Percentiles rank a stretch among this genome's conserved stretches.
Conservation (phyloP, 2,888 invertebrate species). For the Dexiosoma caninum region DNA sequence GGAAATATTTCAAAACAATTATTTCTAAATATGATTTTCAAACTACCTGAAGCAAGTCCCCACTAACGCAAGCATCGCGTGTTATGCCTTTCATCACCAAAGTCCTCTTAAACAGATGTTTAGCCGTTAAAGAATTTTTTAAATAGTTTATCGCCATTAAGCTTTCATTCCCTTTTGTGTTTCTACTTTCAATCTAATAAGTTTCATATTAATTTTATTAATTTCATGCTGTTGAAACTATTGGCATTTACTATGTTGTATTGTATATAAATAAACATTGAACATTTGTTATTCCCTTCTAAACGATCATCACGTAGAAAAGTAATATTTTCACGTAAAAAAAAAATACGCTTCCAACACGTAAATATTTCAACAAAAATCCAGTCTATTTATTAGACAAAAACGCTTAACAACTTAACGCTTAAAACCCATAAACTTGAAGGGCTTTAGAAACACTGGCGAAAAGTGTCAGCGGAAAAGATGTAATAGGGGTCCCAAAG, state of each 20-base stretch:
- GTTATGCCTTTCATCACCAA: background rate
- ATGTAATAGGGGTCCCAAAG: background rate
- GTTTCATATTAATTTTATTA: conserved; percentile 10
- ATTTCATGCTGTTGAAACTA: too few relatives aligned
- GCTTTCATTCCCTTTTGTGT: background rate
- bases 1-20: background rate
- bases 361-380: background rate
- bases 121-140: background rate
- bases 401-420: conserved; percentile 42
- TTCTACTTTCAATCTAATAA: background rate
- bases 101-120: conserved; percentile 42
- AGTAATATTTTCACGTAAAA: conserved; percentile 39
- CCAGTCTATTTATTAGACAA: conserved; percentile 6
- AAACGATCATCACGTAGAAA: conserved; percentile 51
- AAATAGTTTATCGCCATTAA: background rate
- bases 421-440: conserved; percentile 38
- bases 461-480: background rate
- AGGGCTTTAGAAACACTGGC: conserved; percentile 9
- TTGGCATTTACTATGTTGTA: too few relatives aligned
- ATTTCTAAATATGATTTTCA: background rate
- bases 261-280: conserved; percentile 36
- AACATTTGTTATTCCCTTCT: background rate
- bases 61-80: background rate
- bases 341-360: background rate
- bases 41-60: background rate